Evolutionary conservation across 2,888 invertebrate genomes (phyloP).

Genomic region (Eretmocerus hayati): DNA sequence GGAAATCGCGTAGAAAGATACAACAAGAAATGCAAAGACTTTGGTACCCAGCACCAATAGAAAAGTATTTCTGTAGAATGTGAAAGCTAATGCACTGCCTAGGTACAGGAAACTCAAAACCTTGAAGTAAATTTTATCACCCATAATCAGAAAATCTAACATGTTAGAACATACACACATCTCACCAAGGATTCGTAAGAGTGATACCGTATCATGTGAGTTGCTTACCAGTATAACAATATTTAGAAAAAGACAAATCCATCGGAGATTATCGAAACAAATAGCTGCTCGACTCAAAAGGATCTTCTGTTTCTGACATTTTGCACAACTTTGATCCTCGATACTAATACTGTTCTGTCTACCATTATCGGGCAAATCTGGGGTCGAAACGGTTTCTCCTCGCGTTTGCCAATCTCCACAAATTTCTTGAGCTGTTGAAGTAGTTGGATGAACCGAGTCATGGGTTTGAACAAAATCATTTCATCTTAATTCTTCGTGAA

Average conservation of each 20-base stretch:
- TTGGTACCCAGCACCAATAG: conserved; percentile 3
- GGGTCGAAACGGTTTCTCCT: conserved; percentile 7
- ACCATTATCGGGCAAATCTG: conserved; percentile 7
- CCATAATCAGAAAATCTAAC: not conserved
- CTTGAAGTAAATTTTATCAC: conserved; percentile 9
- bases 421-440: not conserved
- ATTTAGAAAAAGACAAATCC: conserved; percentile 13
- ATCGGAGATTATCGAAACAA: conserved; percentile 12
- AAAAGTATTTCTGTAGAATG: not conserved
- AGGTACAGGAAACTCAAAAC: conserved; percentile 14
- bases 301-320: not conserved
- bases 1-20: conserved; percentile 7
- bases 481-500: not conserved
- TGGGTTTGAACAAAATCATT: not conserved
- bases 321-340: not conserved
- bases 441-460: not conserved
- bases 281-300: conserved; percentile 3
- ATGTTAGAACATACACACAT: not conserved
- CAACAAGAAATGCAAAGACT: not conserved
- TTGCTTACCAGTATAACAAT: conserved; percentile 6
- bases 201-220: not conserved
- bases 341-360: not conserved
- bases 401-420: conserved; percentile 1
- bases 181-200: not conserved
- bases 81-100: conserved; percentile 14